Evolutionary conservation across 2,113 vertebrate species (phyloP).

Genomic region (Dicrurus megarhynchus): DNA sequence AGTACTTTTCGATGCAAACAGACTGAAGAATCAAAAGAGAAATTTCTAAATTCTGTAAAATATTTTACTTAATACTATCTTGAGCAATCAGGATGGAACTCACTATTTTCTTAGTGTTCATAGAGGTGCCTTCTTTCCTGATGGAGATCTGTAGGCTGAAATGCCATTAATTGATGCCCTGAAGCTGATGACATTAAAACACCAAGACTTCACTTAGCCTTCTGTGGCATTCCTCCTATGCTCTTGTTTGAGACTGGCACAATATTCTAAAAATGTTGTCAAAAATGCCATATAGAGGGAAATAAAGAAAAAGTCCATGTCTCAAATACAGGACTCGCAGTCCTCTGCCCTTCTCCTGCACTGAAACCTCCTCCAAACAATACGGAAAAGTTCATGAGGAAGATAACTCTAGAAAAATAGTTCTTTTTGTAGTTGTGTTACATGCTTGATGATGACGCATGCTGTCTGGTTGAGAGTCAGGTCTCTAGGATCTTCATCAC

Average conservation of each 20-base stretch:
- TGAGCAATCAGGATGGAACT: not conserved
- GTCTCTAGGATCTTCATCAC: not conserved
- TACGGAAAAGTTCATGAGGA: not conserved
- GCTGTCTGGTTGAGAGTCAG: not conserved
- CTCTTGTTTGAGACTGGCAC: not conserved
- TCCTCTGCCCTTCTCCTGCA: not conserved
- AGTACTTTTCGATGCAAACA: not conserved
- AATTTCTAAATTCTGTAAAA: not conserved
- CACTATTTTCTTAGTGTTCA: not conserved
- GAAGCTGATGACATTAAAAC: not conserved
- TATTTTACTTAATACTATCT: not conserved
- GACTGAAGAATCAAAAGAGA: not conserved
- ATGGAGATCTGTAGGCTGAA: not conserved
- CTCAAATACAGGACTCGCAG: not conserved
- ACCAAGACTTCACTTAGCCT: not conserved
- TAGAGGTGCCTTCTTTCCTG: not conserved
- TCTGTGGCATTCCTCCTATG: not conserved
- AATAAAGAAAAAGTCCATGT: not conserved
- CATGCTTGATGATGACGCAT: not conserved
- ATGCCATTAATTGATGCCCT: not conserved
- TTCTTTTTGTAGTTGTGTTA: not conserved
- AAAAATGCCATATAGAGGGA: not conserved
- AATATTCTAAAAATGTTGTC: not conserved
- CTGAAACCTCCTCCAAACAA: not conserved
- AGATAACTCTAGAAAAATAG: not conserved